phyloP scores from a whole-genome alignment of 2,797 vertebrate species.

The Coreius guichenoti region DNA sequence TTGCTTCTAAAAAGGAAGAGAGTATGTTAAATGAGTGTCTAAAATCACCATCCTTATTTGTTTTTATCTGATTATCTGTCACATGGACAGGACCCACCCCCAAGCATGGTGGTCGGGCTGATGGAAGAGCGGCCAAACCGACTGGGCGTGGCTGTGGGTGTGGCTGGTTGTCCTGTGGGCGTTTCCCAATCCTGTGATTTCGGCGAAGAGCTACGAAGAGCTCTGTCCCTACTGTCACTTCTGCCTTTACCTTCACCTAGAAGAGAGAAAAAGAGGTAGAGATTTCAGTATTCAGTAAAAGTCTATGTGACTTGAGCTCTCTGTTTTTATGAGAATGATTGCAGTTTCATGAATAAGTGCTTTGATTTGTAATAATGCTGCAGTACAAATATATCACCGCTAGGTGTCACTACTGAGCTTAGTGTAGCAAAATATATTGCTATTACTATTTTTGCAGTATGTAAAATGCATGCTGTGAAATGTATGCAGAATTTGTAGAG shows the following conservation, averaged over 20 bases:
- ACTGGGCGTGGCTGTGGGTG: conserved; percentile 77
- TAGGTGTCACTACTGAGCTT: conserved; percentile 36
- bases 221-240: conserved; percentile 77
- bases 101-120: conserved; percentile 86
- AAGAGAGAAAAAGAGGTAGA: conserved; percentile 9
- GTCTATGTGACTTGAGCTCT: background rate
- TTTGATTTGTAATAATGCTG: background rate
- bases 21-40: background rate
- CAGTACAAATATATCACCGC: conserved; percentile 11
- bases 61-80: background rate
- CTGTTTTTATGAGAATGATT: background rate
- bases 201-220: conserved; percentile 77
- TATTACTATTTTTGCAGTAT: background rate
- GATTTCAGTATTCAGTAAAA: background rate
- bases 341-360: background rate
- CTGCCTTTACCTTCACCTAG: conserved; percentile 84
- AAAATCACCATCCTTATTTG: background rate
- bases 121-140: conserved; percentile 85
- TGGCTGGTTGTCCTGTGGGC: conserved; percentile 74
- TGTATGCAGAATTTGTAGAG: background rate
- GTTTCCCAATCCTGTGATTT: conserved; percentile 87
- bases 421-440: too few relatives aligned
- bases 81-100: conserved; percentile 66
- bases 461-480: background rate
- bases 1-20: conserved; percentile 78